phyloP scores from a whole-genome alignment of 2,113 vertebrate genomes.

The Salvelinus sp. region DNA sequence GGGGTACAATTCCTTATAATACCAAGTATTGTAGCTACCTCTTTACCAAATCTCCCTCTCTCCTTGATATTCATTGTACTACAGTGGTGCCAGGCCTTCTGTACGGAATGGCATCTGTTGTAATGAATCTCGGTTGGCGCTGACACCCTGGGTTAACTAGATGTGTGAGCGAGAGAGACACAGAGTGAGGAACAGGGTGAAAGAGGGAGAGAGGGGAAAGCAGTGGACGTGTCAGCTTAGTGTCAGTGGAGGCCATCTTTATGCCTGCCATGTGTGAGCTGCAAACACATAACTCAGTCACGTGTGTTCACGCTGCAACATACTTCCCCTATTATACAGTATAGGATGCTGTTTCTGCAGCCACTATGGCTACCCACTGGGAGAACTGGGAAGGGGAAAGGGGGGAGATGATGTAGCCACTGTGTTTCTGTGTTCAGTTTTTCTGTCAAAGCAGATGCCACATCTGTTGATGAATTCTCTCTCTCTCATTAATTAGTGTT shows the following conservation, averaged over 20 bases:
- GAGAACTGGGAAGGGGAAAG: neutral
- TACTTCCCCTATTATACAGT: neutral
- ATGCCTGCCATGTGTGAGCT: slow-evolving; percentile 18
- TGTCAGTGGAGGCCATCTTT: slow-evolving; percentile 9
- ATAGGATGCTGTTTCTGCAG: neutral
- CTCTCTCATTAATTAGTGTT: neutral
- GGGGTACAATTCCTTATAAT: neutral
- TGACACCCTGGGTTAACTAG: slow-evolving; percentile 29
- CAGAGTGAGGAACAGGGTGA: neutral
- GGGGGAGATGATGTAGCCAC: neutral
- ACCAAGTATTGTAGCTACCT: neutral
- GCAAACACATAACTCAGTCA: slow-evolving; percentile 5
- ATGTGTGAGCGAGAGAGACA: neutral
- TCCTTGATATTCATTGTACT: too few species aligned
- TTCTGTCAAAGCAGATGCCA: neutral
- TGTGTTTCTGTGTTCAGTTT: neutral
- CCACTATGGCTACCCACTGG: neutral
- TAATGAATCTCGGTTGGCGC: slow-evolving; percentile 25
- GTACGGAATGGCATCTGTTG: slow-evolving; percentile 42
- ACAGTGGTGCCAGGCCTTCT: neutral
- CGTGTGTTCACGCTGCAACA: neutral
- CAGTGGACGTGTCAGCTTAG: slow-evolving; percentile 7
- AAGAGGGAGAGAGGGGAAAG: neutral
- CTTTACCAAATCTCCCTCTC: slow-evolving; percentile 1
- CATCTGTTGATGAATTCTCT: neutral